Base-by-base conservation (phyloP, 2,888 invertebrate genomes). In the Hybos culiciformis region DNA sequence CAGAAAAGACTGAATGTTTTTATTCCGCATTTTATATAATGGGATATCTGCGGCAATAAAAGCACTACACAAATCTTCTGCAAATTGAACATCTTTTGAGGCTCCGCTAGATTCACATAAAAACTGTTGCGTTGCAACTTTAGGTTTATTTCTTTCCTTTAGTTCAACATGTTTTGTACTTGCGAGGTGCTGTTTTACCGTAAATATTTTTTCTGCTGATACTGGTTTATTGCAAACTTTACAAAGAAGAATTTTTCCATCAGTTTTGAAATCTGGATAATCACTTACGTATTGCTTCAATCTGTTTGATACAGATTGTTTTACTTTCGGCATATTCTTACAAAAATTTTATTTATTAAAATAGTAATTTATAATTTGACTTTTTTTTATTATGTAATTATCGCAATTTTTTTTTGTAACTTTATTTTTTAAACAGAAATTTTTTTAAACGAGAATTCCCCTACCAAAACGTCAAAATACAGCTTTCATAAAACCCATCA, bases 1-100 rank as follows among this genome's bases (percentile, higher is more conserved):
- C 4, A 34, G 18, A 9, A 34, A 34, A 3, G 9, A 5, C n/a
- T 19, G 3, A 12, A 37, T 20, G 6, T 37, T 14, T 2, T 20
- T 20, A 37, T 37, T 37, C 3, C 21, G n/a, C 5, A 37, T 20
- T 37, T 37, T 37, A 21, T 37, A 37, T 2, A 37, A 4, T 3
- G 48, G 20, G 50, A 49, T 18, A 55, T 36, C 19, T 5, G 34
- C 34, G 12, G 34, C 19, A 11, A 34, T 18, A 34, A 34, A 34
- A 1, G 34, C 34, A 18, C 12, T 5, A 19, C 19, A 34, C n/a
- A 34, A 34, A 19, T 34, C 34, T 19, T 36, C 14, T 17, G 21
- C 41, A 41, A 46, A 46, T 37, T 20, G 20, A 17, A 31, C 29
- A 18, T 34, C 40, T 14, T 32, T 45, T 31, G 19, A 31, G 18